These are phyloP conservation scores for Pseudolaguvia tuberculata DNA, from an alignment of 2,113 vertebrate species.

Conservation along the genomic window DNA sequence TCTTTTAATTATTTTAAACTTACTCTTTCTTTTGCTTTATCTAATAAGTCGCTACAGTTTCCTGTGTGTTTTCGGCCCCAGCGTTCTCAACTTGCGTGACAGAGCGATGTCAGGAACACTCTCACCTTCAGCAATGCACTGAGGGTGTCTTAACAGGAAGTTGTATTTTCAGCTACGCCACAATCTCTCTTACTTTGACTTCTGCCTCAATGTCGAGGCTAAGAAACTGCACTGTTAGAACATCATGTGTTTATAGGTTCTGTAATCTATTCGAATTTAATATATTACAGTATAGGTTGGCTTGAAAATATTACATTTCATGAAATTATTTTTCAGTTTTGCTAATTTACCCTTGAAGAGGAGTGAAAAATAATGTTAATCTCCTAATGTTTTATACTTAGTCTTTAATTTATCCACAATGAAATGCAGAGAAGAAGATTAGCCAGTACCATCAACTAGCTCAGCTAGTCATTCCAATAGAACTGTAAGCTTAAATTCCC, in stretches of 20 bases:
- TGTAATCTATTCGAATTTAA: neutral
- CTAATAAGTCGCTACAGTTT: conserved; percentile 76
- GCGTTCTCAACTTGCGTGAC: conserved; percentile 64
- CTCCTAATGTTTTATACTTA: too few relatives aligned
- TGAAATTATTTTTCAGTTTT: too few relatives aligned
- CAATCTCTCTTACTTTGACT: conserved; percentile 39
- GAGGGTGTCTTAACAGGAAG: conserved; percentile 77
- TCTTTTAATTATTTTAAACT: conserved; percentile 9
- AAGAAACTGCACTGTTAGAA: conserved; percentile 2
- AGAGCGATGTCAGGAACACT: conserved; percentile 76
- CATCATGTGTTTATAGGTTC: neutral
- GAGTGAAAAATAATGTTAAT: too few relatives aligned
- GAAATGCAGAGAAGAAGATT: neutral
- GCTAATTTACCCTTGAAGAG: too few relatives aligned
- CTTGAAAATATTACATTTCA: neutral
- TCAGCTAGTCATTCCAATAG: neutral
- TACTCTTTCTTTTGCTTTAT: conserved; percentile 57
- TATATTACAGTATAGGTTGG: neutral
- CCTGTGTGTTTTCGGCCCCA: conserved; percentile 68
- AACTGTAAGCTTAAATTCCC: neutral
- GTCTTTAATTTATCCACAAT: neutral
- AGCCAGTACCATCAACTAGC: neutral
- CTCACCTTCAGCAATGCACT: conserved; percentile 67
- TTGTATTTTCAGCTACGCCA: conserved; percentile 56
- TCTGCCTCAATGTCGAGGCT: conserved; percentile 28